A percentile compares a stretch with the other conserved stretches of the same genome.
phyloP scores from a whole-genome alignment of 1,140 invertebrate genomes.

The Neoseiulus cucumeris region DNA sequence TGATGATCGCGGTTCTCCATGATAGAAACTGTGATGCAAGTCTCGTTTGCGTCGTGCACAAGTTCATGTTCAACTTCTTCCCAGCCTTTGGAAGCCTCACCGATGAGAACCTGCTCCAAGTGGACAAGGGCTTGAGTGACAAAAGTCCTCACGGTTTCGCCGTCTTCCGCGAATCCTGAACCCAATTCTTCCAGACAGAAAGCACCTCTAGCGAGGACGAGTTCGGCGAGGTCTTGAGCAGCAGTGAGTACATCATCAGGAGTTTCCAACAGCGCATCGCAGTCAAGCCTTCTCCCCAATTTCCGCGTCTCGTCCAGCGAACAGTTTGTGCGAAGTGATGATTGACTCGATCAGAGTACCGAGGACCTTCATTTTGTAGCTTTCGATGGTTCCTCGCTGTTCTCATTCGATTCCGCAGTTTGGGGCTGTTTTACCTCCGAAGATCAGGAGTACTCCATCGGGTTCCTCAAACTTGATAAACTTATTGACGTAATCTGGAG shows the following conservation, averaged over 20 bases:
- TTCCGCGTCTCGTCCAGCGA: conserved; percentile 64
- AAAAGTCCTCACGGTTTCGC: conserved; percentile 51
- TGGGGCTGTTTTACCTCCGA: conserved; percentile 94
- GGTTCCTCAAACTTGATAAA: conserved; percentile 88
- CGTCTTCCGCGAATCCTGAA: conserved; percentile 86
- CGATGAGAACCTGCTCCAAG: conserved; percentile 83
- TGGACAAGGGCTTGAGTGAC: conserved; percentile 74
- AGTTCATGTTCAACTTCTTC: conserved; percentile 99
- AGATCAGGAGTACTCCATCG: conserved; percentile 81
- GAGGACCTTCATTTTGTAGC: conserved; percentile 63
- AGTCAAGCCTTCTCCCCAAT: conserved; percentile 87
- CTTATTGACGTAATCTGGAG: conserved; percentile 75
- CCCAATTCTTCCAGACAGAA: conserved; percentile 92
- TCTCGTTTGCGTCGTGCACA: conserved; percentile 87
- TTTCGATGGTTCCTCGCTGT: conserved; percentile 54
- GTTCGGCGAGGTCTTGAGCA: conserved; percentile 70
- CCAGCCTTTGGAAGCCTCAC: conserved; percentile 96
- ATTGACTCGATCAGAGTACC: conserved; percentile 90
- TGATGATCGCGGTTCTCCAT: conserved; percentile 99
- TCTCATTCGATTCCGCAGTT: conserved; percentile 90
- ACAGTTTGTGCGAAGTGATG: conserved; percentile 83
- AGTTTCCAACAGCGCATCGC: conserved; percentile 65
- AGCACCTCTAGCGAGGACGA: conserved; percentile 80
- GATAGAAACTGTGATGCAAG: conserved; percentile 97
- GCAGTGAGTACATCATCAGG: conserved; percentile 68